Evolutionary conservation across 1,140 invertebrate species (phyloP).

Genomic region (Cydia fagiglandana): DNA sequence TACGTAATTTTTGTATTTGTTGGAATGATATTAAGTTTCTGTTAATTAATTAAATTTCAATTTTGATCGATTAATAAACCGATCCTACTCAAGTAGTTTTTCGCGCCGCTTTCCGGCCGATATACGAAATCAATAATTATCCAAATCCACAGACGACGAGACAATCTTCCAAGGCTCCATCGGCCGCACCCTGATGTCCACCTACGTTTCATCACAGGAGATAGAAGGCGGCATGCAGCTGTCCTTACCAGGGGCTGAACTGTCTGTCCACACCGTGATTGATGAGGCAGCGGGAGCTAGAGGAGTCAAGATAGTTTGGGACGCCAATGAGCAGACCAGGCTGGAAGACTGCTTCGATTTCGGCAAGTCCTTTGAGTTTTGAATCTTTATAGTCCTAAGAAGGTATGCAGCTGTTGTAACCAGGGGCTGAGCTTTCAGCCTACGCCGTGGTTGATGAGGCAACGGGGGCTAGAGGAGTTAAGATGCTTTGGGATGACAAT

Average conservation of each 20-base stretch:
- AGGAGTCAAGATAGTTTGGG: conserved; percentile 68
- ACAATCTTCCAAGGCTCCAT: conserved; percentile 55
- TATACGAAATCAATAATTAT: neutral
- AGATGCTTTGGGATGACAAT: conserved; percentile 62
- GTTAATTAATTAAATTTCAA: too few species aligned
- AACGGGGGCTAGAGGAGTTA: conserved; percentile 58
- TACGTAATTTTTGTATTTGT: too few species aligned
- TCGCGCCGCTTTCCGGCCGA: too few species aligned
- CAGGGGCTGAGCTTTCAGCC: conserved; percentile 52
- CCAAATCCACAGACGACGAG: conserved; percentile 45
- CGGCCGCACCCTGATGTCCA: conserved; percentile 55
- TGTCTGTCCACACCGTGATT: conserved; percentile 55
- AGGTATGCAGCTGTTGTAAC: conserved; percentile 53
- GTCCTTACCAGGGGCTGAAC: conserved; percentile 49
- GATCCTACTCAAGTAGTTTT: too few species aligned
- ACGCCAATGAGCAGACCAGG: conserved; percentile 46
- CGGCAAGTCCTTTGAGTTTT: conserved; percentile 57
- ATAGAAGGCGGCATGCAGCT: conserved; percentile 55
- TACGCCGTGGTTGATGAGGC: conserved; percentile 51
- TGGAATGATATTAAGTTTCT: too few species aligned
- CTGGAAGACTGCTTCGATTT: conserved; percentile 72
- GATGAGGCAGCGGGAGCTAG: conserved; percentile 50
- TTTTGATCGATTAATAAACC: too few species aligned
- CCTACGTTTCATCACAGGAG: conserved; percentile 46
- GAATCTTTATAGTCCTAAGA: too few species aligned